Percentiles rank a stretch among this genome's conserved stretches.
Evolutionary conservation across 2,888 invertebrate species (phyloP).

Genomic region (Trichopoda pennipes): DNA sequence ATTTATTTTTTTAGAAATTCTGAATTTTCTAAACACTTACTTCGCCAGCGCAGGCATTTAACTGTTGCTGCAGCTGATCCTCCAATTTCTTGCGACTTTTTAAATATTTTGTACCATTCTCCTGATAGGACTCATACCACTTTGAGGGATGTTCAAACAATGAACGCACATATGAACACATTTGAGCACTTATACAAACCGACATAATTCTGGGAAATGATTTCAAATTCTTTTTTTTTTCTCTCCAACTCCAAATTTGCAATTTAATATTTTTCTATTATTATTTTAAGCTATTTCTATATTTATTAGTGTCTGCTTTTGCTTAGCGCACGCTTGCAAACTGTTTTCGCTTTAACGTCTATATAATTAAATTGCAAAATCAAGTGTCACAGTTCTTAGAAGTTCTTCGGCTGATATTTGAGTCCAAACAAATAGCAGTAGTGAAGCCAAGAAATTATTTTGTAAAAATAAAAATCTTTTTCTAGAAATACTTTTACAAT

Average conservation of each 20-base stretch:
- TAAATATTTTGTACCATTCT: conserved; percentile 75
- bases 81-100: conserved; percentile 60
- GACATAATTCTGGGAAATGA: conserved; percentile 56
- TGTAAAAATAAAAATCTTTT: too few relatives aligned
- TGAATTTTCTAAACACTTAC: conserved; percentile 63
- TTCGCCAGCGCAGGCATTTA: conserved; percentile 75
- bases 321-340: not conserved
- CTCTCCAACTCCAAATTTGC: conserved; percentile 29
- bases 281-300: not conserved
- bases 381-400: conserved; percentile 26
- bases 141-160: conserved; percentile 70
- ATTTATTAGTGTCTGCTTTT: not conserved
- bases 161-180: conserved; percentile 60
- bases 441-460: not conserved
- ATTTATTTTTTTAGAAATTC: not conserved
- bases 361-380: not conserved
- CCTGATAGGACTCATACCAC: conserved; percentile 71
- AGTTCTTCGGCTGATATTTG: conserved; percentile 36
- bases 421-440: not conserved
- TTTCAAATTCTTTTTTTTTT: conserved; percentile 11
- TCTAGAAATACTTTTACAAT: not conserved
- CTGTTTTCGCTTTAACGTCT: conserved; percentile 3
- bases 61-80: conserved; percentile 41
- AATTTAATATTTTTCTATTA: not conserved
- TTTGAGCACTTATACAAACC: conserved; percentile 21